These are phyloP conservation scores for Paracanthobrama guichenoti DNA, from an alignment of 2,113 vertebrate genomes.

Conservation along the genomic window DNA sequence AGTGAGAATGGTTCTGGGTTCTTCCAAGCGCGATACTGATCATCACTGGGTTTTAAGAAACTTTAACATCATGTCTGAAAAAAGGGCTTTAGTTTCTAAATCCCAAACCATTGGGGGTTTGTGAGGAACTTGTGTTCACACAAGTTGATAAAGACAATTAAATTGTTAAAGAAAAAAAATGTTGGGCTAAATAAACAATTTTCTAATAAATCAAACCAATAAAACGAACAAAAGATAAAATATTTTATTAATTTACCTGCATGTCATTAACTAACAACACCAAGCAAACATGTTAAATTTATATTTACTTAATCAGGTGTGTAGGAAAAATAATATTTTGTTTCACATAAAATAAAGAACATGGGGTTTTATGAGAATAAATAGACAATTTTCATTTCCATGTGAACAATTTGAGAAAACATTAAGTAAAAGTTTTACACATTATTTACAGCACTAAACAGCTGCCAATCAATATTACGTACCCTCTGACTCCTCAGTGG, in stretches of 20 bases:
- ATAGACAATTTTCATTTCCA: not conserved
- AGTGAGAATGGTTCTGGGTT: conserved; percentile 70
- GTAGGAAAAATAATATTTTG: not conserved
- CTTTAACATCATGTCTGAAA: not conserved
- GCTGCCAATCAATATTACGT: conserved; percentile 50
- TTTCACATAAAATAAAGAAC: not conserved
- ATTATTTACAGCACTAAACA: not conserved
- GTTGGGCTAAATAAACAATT: too few relatives aligned
- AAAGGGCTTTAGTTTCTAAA: not conserved
- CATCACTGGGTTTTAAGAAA: conserved; percentile 70
- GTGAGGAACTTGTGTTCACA: too few relatives aligned
- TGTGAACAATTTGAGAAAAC: not conserved
- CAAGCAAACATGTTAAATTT: too few relatives aligned
- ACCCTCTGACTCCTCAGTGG: conserved; percentile 75
- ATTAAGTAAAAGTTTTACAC: not conserved
- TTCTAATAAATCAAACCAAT: too few relatives aligned
- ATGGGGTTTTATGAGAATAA: not conserved
- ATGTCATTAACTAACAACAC: too few relatives aligned
- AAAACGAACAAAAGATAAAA: too few relatives aligned
- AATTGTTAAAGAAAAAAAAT: too few relatives aligned
- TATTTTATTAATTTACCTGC: too few relatives aligned
- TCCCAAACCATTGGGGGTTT: not conserved
- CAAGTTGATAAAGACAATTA: too few relatives aligned
- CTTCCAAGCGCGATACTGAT: conserved; percentile 81
- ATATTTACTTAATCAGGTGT: too few relatives aligned